Percentiles rank a stretch among this genome's conserved stretches.
phyloP scores from a whole-genome alignment of 2,113 vertebrate species.

The Anolis carolinensis region DNA sequence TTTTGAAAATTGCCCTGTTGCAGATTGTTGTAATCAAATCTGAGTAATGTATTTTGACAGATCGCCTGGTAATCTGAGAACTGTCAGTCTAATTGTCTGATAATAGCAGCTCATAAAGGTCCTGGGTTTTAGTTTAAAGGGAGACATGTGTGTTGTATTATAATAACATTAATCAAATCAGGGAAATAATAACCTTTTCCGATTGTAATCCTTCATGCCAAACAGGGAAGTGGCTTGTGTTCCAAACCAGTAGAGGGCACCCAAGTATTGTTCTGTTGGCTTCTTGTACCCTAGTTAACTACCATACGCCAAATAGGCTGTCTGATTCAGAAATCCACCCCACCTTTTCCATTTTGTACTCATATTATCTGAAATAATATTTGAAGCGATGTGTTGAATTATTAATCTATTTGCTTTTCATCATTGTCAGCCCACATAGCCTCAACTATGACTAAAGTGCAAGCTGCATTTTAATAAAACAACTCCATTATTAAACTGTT shows the following conservation, averaged over 20 bases:
- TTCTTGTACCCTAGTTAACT: not conserved
- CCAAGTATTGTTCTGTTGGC: conserved; percentile 1
- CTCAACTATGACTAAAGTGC: not conserved
- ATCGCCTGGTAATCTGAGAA: too few relatives aligned
- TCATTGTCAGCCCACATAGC: not conserved
- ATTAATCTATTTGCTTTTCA: not conserved
- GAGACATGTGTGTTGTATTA: not conserved
- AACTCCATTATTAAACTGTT: not conserved
- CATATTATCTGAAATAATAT: not conserved
- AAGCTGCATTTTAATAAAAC: not conserved
- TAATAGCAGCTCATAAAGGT: too few relatives aligned
- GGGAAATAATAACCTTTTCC: not conserved
- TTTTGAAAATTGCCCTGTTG: too few relatives aligned
- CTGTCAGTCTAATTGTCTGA: too few relatives aligned
- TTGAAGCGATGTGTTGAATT: not conserved
- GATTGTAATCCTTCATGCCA: not conserved
- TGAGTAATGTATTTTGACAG: too few relatives aligned
- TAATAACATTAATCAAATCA: not conserved
- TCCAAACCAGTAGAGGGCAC: conserved; percentile 8
- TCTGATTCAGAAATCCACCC: too few relatives aligned
- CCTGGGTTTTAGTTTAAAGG: too few relatives aligned
- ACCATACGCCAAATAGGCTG: too few relatives aligned
- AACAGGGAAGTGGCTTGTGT: not conserved
- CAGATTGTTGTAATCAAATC: too few relatives aligned
- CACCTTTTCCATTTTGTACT: too few relatives aligned